phyloP scores from a whole-genome alignment of 2,888 invertebrate species.

The Aphodius granarius region DNA sequence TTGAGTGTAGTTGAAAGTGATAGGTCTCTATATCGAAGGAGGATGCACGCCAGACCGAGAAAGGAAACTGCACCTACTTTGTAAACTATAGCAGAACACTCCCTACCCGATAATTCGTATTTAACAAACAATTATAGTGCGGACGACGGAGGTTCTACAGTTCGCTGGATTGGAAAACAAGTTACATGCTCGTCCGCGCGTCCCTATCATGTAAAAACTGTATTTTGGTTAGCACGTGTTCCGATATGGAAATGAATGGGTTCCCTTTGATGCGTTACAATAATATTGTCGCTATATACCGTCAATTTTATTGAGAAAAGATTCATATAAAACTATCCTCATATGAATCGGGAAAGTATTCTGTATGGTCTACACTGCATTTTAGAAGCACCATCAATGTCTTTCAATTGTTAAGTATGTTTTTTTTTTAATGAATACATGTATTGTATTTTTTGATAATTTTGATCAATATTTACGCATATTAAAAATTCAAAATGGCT shows the following conservation, averaged over 20 bases:
- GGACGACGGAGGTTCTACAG: slow-evolving; percentile 24
- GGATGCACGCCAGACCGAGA: slow-evolving; percentile 8
- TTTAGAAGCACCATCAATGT: too few species aligned
- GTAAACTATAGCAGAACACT: slow-evolving; percentile 15
- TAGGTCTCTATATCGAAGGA: background rate
- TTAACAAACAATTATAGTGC: slow-evolving; percentile 24
- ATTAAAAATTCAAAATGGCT: too few species aligned
- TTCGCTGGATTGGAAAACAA: slow-evolving; percentile 25
- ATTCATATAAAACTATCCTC: too few species aligned
- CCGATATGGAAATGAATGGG: background rate
- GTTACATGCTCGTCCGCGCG: slow-evolving; percentile 1
- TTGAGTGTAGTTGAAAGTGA: background rate
- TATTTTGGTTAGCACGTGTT: slow-evolving; percentile 9
- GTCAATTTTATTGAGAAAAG: too few species aligned
- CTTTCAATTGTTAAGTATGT: too few species aligned
- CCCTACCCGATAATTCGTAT: slow-evolving; percentile 21
- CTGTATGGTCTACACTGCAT: too few species aligned
- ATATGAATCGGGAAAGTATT: too few species aligned
- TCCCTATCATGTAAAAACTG: slow-evolving; percentile 10
- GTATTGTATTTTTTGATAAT: too few species aligned
- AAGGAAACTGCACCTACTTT: slow-evolving; percentile 27
- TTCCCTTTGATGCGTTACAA: background rate
- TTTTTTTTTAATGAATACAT: too few species aligned
- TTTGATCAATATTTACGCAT: too few species aligned
- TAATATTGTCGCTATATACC: background rate